Conservation (phyloP, 53 echinoderm and acorn worm species). For the Holothuria scabra region DNA sequence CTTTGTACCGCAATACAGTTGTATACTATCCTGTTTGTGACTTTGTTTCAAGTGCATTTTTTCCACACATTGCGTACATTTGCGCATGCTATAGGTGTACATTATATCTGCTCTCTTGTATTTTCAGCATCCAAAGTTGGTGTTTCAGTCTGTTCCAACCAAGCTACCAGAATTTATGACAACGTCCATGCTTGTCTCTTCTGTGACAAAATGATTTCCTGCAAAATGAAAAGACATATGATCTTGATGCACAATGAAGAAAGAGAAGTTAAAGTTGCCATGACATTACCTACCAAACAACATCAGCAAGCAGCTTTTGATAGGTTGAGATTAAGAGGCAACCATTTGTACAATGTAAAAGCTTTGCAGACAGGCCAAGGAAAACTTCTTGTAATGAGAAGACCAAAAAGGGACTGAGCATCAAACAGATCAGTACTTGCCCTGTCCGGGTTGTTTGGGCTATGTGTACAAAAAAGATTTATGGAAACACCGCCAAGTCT, state of each 20-base stretch:
- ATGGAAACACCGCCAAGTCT: slow-evolving; percentile 11
- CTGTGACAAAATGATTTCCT: slow-evolving; percentile 6
- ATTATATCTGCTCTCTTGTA: too few relatives aligned
- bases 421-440: slow-evolving; percentile 2
- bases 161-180: slow-evolving; percentile 3
- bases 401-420: slow-evolving; percentile 3
- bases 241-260: background rate
- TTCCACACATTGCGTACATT: too few relatives aligned
- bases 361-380: slow-evolving; percentile 6
- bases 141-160: too few relatives aligned
- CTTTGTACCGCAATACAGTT: too few relatives aligned
- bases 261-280: slow-evolving; percentile 6
- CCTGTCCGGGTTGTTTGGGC: slow-evolving; percentile 6
- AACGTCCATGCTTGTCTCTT: slow-evolving; percentile 2
- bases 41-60: too few relatives aligned
- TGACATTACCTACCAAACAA: background rate
- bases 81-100: too few relatives aligned
- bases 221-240: slow-evolving; percentile 25
- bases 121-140: too few relatives aligned
- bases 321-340: background rate
- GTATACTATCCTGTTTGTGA: too few relatives aligned
- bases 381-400: background rate
- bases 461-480: slow-evolving; percentile 4
- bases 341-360: slow-evolving; percentile 9
- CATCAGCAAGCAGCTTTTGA: background rate